These are phyloP conservation scores for Drepanosiphum platanoidis DNA, from an alignment of 2,888 invertebrate genomes.

Conservation along the genomic window DNA sequence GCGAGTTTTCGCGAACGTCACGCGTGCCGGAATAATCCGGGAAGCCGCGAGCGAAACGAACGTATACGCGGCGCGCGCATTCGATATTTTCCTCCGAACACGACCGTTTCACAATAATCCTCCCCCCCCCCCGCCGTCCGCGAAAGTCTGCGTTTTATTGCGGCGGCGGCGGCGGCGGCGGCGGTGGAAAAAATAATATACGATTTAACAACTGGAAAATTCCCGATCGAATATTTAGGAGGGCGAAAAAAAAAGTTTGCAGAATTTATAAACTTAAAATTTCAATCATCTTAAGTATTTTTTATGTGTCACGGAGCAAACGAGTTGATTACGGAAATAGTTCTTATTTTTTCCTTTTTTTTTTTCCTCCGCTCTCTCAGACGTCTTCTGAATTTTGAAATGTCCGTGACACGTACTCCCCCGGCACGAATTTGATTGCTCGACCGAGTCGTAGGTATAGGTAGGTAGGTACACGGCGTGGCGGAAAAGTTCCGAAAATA, in stretches of 20 bases:
- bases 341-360: no score
- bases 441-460: background rate
- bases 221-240: background rate
- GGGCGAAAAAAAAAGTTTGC: conserved; percentile 1
- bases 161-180: no score
- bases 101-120: no score
- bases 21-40: no score
- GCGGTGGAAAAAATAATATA: background rate
- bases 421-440: conserved; percentile 16
- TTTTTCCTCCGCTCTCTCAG: background rate
- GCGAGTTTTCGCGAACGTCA: no score
- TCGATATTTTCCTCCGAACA: no score
- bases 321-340: background rate
- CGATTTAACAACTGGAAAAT: conserved; percentile 1
- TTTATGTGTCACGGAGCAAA: background rate
- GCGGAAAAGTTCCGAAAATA: conserved; percentile 24
- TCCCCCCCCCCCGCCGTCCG: no score
- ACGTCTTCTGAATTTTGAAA: background rate
- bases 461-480: no score
- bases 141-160: no score
- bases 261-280: background rate
- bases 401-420: background rate
- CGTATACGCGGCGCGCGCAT: no score
- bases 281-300: conserved; percentile 10
- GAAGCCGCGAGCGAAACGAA: no score